phyloP scores from a whole-genome alignment of 2,888 invertebrate species.

The Luperina nickerlii region DNA sequence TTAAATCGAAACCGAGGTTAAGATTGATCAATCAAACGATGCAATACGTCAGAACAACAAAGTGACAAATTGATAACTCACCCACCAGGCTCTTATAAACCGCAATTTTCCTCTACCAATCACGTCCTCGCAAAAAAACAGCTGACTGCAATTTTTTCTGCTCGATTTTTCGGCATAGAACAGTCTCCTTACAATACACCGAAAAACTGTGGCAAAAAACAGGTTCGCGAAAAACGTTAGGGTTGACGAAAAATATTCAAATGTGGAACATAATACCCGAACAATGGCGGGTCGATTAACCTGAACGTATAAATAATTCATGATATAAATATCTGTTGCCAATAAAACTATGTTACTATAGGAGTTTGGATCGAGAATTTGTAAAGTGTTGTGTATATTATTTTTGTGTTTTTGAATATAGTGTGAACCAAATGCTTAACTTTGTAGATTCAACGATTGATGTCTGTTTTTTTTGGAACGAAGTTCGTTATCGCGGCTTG shows the following conservation, averaged over 20 bases:
- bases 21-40: conserved; percentile 26
- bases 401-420: conserved; percentile 18
- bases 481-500: not conserved
- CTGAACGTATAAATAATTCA: conserved; percentile 68
- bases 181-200: conserved; percentile 33
- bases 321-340: conserved; percentile 60
- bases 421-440: not conserved
- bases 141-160: conserved; percentile 22
- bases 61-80: conserved; percentile 30
- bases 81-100: conserved; percentile 20
- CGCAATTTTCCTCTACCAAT: conserved; percentile 30
- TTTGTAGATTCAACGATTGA: not conserved
- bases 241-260: conserved; percentile 80
- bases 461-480: not conserved
- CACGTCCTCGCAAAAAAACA: conserved; percentile 33
- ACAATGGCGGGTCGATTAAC: conserved; percentile 70
- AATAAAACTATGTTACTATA: conserved; percentile 56
- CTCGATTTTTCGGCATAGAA: conserved; percentile 8
- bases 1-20: conserved; percentile 9
- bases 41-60: conserved; percentile 22
- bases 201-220: conserved; percentile 65
- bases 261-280: conserved; percentile 75
- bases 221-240: conserved; percentile 71
- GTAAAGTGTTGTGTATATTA: not conserved
- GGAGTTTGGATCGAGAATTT: conserved; percentile 37